phyloP scores from a whole-genome alignment of 2,113 vertebrate species.

The Salminus brasiliensis region DNA sequence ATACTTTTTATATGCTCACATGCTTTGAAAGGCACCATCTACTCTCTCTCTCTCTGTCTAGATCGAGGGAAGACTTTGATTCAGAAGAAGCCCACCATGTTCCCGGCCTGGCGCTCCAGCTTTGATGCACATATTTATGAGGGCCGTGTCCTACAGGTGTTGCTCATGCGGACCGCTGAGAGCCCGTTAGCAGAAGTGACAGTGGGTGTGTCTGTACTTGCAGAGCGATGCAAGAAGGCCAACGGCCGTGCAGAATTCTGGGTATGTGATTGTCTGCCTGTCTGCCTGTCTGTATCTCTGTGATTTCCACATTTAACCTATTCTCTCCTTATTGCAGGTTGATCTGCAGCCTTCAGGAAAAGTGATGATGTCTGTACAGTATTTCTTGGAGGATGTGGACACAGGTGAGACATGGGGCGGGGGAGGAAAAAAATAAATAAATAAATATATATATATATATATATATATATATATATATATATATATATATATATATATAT shows the following conservation, averaged over 20 bases:
- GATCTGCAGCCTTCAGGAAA: conserved; percentile 76
- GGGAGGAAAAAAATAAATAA: too few species aligned
- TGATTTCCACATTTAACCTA: background rate
- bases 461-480: too few species aligned
- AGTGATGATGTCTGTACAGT: conserved; percentile 74
- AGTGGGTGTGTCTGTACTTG: conserved; percentile 86
- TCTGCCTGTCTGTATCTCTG: background rate
- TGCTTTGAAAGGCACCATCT: background rate
- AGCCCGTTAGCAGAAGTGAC: conserved; percentile 90
- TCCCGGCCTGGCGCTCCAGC: conserved; percentile 87
- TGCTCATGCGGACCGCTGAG: conserved; percentile 89
- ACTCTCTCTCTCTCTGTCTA: conserved; percentile 56
- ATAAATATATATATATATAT: too few species aligned
- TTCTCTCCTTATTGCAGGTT: conserved; percentile 42
- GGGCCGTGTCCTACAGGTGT: conserved; percentile 91
- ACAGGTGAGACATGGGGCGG: conserved; percentile 62
- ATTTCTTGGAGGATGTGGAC: conserved; percentile 72
- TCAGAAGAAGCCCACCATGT: conserved; percentile 96
- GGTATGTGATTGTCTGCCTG: conserved; percentile 66
- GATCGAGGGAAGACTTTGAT: conserved; percentile 94
- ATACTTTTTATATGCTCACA: background rate
- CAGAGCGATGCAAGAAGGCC: conserved; percentile 91
- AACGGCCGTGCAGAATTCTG: conserved; percentile 87
- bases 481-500: too few species aligned
- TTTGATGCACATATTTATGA: conserved; percentile 96